Conservation (phyloP, 64 coral and sea anemone species). For the Dendrophyllia cribrosa region DNA sequence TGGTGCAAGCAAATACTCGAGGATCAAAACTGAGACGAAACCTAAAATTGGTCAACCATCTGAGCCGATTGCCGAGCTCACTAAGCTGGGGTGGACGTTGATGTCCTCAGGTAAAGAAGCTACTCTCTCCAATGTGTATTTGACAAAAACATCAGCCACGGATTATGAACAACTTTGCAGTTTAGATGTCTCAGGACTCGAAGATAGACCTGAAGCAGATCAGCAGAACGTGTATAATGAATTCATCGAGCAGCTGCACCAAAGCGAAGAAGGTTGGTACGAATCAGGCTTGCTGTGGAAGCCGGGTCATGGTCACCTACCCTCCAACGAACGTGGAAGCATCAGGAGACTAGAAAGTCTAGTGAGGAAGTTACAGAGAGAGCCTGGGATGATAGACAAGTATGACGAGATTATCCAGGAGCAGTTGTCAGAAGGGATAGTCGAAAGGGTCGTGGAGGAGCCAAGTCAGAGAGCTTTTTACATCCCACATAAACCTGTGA, state of each 20-base stretch:
- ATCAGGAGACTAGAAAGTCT: too few relatives aligned
- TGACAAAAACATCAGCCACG: slow-evolving; percentile 9
- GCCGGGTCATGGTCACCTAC: too few relatives aligned
- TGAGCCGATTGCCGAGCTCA: slow-evolving; percentile 23
- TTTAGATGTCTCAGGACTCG: too few relatives aligned
- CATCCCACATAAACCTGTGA: slow-evolving; percentile 4
- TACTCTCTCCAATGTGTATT: not conserved
- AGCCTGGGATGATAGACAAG: slow-evolving; percentile 7
- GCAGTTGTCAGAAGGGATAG: slow-evolving; percentile 21
- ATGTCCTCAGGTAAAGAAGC: slow-evolving; percentile 38
- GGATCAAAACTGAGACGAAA: slow-evolving; percentile 38
- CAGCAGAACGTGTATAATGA: too few relatives aligned
- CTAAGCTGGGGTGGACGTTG: slow-evolving; percentile 11
- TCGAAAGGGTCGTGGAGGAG: not conserved
- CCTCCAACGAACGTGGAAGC: too few relatives aligned
- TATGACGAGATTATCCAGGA: slow-evolving; percentile 37
- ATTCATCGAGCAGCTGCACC: too few relatives aligned
- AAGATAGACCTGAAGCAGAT: too few relatives aligned
- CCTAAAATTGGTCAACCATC: slow-evolving; percentile 1
- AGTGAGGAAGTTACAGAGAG: too few relatives aligned
- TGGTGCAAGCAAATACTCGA: slow-evolving; percentile 29
- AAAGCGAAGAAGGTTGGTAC: too few relatives aligned
- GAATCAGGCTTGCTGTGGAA: too few relatives aligned
- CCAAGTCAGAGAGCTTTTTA: not conserved
- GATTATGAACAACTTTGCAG: slow-evolving; percentile 17